Evolutionary conservation across 35 echinoderm and acorn worm genomes (phyloP), one percentile per base, ranked within the genome.

Genomic region (Chiridota heheva): DNA sequence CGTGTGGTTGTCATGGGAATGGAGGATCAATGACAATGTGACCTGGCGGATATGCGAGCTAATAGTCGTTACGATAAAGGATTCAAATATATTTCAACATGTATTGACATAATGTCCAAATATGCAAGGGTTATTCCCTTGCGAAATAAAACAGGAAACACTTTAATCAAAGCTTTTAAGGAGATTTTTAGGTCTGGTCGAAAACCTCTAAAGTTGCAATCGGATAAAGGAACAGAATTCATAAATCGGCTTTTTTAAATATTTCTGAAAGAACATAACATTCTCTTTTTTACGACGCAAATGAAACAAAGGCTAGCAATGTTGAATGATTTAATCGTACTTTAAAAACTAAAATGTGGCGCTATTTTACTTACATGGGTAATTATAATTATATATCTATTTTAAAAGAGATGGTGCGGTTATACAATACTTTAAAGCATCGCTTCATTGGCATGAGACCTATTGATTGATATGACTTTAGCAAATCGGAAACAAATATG

Each of bases 181-280:
- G 0, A 66, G 56, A 84, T 90, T 39, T 67, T 84, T 4, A 53
- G 41, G 31, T 31, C 22, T 37, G 78, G 78, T 4, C 67, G 87
- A 0, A 58, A 67, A 22, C 87, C 87, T 16, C 18, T 36, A 2
- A 63, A 62, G 24, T 34, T 90, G 0, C 79, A 90, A 32, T 64
- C 77, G 3, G 86, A 88, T 61, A 81, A 88, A 36, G 77, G 77
- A 4, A 69, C 64, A 1, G 83, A 92, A 63, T 92, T 88, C 44
- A 40, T 40, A 20, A 72, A 88, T 38, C 61, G 26, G 42, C 36
- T 68, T 22, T 43, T 88, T 44, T 44, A 88, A 56, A 44, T 10
- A 1, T 40, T 80, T 20, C 39, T 78, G 10, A 60, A 58, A 25
- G 26, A 60, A 26, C 6, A 78, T 29, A 34, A 58, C 12, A 60